Percentiles rank a stretch among this genome's conserved stretches.
Evolutionary conservation across 35 echinoderm and acorn worm genomes (phyloP).

Genomic region (Ophioderma brevispina): DNA sequence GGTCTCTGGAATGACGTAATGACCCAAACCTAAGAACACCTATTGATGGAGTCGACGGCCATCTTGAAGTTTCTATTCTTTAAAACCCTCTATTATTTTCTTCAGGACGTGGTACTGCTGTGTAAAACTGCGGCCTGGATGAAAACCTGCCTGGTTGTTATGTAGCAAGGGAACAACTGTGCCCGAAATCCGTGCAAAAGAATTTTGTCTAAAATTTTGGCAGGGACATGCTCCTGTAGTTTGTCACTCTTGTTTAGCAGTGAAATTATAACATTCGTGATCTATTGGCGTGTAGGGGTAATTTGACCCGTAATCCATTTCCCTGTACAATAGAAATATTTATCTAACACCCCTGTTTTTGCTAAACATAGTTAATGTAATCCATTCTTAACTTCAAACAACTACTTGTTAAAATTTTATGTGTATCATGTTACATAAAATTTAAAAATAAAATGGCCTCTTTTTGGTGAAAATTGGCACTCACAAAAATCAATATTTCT

Average conservation of each 20-base stretch:
- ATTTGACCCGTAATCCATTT: too few relatives aligned
- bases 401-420: too few relatives aligned
- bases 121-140: conserved; percentile 9
- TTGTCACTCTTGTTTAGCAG: conserved; percentile 31
- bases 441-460: neutral
- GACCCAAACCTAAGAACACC: conserved; percentile 8
- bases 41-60: conserved; percentile 43
- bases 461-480: too few relatives aligned
- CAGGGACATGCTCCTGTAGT: conserved; percentile 29
- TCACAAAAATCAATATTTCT: too few relatives aligned
- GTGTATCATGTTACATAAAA: too few relatives aligned
- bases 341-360: too few relatives aligned
- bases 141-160: conserved; percentile 29
- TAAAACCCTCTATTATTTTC: conserved; percentile 19
- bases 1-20: conserved; percentile 12
- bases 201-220: conserved; percentile 22
- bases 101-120: conserved; percentile 4
- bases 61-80: conserved; percentile 11
- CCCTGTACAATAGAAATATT: too few relatives aligned
- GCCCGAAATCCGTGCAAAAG: neutral
- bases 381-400: too few relatives aligned
- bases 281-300: neutral
- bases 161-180: neutral
- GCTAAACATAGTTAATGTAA: too few relatives aligned
- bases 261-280: conserved; percentile 11